A percentile compares a stretch with the other conserved stretches of the same genome.
Conservation (phyloP, 2,113 vertebrate genomes). For the Ammospiza caudacuta region DNA sequence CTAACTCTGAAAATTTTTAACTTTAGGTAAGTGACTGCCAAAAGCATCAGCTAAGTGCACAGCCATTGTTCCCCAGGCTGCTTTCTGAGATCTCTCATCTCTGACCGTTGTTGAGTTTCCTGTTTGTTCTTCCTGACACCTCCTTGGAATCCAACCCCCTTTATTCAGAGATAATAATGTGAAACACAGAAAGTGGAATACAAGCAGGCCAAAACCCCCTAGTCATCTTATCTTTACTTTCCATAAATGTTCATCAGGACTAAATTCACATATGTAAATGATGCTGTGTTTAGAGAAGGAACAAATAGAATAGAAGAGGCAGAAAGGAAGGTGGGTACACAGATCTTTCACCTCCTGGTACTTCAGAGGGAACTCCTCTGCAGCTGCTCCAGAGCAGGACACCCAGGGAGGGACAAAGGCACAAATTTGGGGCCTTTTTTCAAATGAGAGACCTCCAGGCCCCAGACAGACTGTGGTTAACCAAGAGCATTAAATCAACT, state of each 20-base stretch:
- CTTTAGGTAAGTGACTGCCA: neutral
- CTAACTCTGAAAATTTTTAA: neutral
- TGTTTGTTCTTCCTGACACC: conserved; percentile 3
- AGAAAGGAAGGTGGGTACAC: neutral
- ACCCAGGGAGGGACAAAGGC: neutral
- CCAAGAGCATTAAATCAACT: neutral
- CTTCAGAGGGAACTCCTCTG: neutral
- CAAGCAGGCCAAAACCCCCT: neutral
- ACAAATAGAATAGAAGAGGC: neutral
- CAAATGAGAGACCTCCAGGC: neutral
- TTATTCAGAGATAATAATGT: neutral
- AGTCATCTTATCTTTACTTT: neutral
- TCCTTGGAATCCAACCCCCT: neutral
- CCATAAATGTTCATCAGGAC: neutral
- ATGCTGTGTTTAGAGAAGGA: neutral
- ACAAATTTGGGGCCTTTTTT: neutral
- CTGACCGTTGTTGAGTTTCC: conserved; percentile 22
- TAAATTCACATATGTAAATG: neutral
- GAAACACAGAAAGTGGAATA: neutral
- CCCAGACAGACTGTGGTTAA: neutral
- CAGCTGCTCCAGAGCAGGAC: neutral
- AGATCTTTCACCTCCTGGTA: neutral
- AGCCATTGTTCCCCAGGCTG: neutral
- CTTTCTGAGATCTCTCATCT: neutral
- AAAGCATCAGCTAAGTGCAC: neutral